Base-by-base conservation (phyloP, 2,797 vertebrate genomes). In the Sebastes matsubarae region DNA sequence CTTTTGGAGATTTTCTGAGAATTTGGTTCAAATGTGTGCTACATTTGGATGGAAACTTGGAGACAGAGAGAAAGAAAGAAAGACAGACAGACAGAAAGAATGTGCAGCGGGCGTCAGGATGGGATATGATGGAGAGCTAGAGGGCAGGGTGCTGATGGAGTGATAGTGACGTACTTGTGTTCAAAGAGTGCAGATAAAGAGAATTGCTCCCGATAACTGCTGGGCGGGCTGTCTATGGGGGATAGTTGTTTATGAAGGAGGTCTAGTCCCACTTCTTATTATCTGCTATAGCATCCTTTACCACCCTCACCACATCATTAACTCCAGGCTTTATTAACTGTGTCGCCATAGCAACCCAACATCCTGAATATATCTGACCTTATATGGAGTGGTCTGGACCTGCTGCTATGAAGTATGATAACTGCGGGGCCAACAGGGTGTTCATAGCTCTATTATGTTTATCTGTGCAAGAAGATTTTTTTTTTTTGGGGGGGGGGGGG, bases 171-270 rank as follows among this genome's bases (percentile, higher is more conserved):
- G 29, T 67, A 36, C 58, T 68, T 30, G 12, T 61, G 82, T 88
- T 91, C 65, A 89, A 88, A 91, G 69, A 25, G 25, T 12, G 63
- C 54, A 80, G 89, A 91, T 89, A 85, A 80, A 80, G 79, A 84
- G 58, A 80, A 81, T 73, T 58, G 67, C 20, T 68, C 25, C 32
- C 52, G 90, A 93, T 94, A 94, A 87, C 38, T 60, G 50, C 57
- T 77, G 90, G 82, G 89, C 27, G 87, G 80, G 79, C 64, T 55
- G 75, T 88, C 94, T 82, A 13, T 64, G 32, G 91, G 91, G 93
- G 79, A 89, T 87, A 84, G 83, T 66, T 91, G 89, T 91, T 95
- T 86, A 88, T 75, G 58, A 72, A 75, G 59, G 68, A 70, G 27
- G 58, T 73, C 34, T 57, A 66, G 75, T 86, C 78, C 68, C 25